Evolutionary conservation across 1,140 invertebrate species (phyloP).

Genomic region (Formica exsecta): DNA sequence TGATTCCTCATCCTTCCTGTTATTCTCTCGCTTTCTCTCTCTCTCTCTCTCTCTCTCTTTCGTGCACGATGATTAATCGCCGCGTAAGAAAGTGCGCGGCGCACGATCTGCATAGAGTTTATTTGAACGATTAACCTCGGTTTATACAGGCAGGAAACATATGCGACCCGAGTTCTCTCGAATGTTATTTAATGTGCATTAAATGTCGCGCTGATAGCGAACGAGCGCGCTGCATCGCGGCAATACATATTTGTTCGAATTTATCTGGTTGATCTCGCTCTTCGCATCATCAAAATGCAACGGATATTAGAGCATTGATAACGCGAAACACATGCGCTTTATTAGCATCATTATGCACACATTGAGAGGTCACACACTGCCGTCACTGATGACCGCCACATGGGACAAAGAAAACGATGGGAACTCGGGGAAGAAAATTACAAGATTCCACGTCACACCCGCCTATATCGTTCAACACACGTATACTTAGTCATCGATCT

Average conservation of each 20-base stretch:
- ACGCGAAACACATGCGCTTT: background rate
- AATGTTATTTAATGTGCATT: background rate
- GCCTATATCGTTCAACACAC: background rate
- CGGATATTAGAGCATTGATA: background rate
- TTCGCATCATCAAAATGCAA: background rate
- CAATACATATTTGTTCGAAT: slow-evolving; percentile 2
- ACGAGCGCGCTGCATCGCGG: background rate
- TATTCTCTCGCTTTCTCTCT: background rate
- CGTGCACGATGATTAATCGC: slow-evolving; percentile 23
- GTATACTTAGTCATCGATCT: slow-evolving; percentile 51
- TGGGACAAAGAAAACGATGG: slow-evolving; percentile 1
- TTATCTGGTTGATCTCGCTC: background rate
- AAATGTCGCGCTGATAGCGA: background rate
- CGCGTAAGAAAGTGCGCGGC: slow-evolving; percentile 14
- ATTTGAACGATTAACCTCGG: slow-evolving; percentile 21
- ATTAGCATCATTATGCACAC: slow-evolving; percentile 2
- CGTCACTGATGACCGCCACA: background rate
- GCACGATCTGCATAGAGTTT: slow-evolving; percentile 9
- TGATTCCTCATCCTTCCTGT: background rate
- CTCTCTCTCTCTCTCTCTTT: background rate
- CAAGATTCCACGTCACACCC: slow-evolving; percentile 29
- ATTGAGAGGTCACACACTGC: background rate
- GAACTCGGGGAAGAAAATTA: slow-evolving; percentile 2
- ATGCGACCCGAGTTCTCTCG: background rate
- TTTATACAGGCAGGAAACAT: background rate